These are phyloP conservation scores for Lindbergichthys nudifrons DNA, from an alignment of 2,797 vertebrate genomes.

Conservation along the genomic window DNA sequence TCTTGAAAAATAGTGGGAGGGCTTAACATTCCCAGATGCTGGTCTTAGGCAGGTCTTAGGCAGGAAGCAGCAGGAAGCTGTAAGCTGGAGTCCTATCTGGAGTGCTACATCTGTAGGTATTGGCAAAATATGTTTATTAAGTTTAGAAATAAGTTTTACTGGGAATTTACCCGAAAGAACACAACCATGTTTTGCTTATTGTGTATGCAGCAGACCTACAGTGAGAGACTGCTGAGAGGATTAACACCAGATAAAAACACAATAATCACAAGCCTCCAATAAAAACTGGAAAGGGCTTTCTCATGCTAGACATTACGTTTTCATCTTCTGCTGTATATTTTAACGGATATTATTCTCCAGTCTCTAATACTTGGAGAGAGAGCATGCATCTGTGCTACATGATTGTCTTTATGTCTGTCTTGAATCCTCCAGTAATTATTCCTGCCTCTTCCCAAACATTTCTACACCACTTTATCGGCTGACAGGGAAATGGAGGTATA, in stretches of 20 bases:
- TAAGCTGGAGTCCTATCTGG: no score
- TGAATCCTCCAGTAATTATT: constrained; percentile 36
- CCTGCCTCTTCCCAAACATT: constrained; percentile 25
- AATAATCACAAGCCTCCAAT: constrained; percentile 30
- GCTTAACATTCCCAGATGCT: no score
- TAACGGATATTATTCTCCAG: constrained; percentile 22
- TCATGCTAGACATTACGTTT: constrained; percentile 25
- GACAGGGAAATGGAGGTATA: constrained; percentile 6
- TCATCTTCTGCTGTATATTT: constrained; percentile 40
- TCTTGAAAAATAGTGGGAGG: no score
- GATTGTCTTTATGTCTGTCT: constrained; percentile 8
- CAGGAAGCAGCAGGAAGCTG: no score
- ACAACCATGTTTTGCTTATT: neutral
- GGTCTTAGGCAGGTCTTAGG: no score
- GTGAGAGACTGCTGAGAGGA: constrained; percentile 20
- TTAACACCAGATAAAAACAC: constrained; percentile 30
- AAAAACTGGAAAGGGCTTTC: constrained; percentile 5
- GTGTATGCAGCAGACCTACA: constrained; percentile 10
- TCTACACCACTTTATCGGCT: constrained; percentile 11
- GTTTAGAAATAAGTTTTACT: no score
- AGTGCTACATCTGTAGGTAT: no score
- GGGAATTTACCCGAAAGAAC: neutral
- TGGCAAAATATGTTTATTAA: neutral
- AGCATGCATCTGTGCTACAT: constrained; percentile 7
- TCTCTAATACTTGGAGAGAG: constrained; percentile 12